A percentile compares a stretch with the other conserved stretches of the same genome.
Conservation (phyloP, 2,113 vertebrate genomes). For the Psilopsiagon aymara region DNA sequence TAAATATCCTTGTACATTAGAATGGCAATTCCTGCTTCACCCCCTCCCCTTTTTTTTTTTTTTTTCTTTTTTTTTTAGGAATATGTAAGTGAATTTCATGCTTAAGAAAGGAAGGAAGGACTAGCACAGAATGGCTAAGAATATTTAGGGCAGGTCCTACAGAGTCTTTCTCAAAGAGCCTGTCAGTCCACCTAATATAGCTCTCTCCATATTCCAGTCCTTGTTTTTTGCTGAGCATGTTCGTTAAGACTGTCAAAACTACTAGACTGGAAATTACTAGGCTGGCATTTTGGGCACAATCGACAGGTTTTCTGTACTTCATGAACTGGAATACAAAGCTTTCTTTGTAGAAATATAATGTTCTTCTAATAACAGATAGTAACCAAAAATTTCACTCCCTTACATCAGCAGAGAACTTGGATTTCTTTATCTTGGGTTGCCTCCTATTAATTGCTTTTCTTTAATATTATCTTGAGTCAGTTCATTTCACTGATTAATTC, state of each 20-base stretch:
- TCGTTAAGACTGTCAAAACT: constrained; percentile 40
- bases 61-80: neutral
- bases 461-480: constrained; percentile 1
- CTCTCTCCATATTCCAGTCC: constrained; percentile 24
- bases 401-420: constrained; percentile 3
- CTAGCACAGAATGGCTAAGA: neutral
- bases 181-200: neutral
- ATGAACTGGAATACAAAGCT: constrained; percentile 25
- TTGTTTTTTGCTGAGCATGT: constrained; percentile 37
- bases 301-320: constrained; percentile 39
- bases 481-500: neutral
- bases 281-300: constrained; percentile 47
- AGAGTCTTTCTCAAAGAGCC: neutral
- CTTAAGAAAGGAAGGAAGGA: constrained; percentile 43
- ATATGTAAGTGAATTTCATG: constrained; percentile 47
- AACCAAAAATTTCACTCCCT: constrained; percentile 25
- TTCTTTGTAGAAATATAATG: constrained; percentile 40
- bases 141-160: constrained; percentile 3
- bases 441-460: constrained; percentile 24
- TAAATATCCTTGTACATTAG: constrained; percentile 26
- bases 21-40: neutral
- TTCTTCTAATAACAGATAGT: constrained; percentile 37
- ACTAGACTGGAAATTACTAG: constrained; percentile 55
- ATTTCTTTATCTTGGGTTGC: constrained; percentile 21
- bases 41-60: neutral